Evolutionary conservation across 2,797 vertebrate species (phyloP), one percentile per base, ranked within the genome.

Genomic region (Yasuhikotakia modesta): DNA sequence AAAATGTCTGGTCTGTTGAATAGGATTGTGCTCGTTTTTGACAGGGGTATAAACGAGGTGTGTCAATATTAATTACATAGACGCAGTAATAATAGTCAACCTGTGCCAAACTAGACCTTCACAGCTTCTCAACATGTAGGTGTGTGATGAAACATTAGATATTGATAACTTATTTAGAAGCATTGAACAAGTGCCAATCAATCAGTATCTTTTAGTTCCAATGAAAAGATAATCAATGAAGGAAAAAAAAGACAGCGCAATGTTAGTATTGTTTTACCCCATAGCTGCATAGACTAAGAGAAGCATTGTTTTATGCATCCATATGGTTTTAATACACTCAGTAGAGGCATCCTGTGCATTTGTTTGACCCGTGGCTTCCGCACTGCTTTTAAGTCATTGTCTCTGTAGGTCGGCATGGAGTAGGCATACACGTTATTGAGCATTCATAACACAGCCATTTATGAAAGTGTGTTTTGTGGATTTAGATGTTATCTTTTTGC

Each of bases 401-500:
- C 90, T 93, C 90, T 93, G 93, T 93, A 93, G 92, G 93, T 92
- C 91, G 93, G 93, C 93, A 94, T 94, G 93, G 90, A 93, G 91
- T 93, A 92, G 93, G 91, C 92, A 93, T 94, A 83, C 91, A 94
- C 92, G 91, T 83, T 82, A 82, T 77, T 83, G 92, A 91, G 93
- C 92, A 94, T 92, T 92, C 93, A 94, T 94, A 93, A 93, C 92
- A 93, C 91, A 91, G 87, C 89, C 93, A 93, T 94, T 93, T 93
- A 93, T 90, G 90, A 92, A 92, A 85, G 83, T 92, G 93, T 94
- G 93, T 94, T 93, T 89, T 30, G 92, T 94, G 93, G 90, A 93
- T 92, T 94, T 94, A 91, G 93, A 90, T 94, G 93, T 94, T 94
- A 92, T 93, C 90, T 94, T 94, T 94, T 93, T 93, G 92, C 92